Conservation (phyloP, 2,113 vertebrate species). For the Nyctereutes procyonoides region DNA sequence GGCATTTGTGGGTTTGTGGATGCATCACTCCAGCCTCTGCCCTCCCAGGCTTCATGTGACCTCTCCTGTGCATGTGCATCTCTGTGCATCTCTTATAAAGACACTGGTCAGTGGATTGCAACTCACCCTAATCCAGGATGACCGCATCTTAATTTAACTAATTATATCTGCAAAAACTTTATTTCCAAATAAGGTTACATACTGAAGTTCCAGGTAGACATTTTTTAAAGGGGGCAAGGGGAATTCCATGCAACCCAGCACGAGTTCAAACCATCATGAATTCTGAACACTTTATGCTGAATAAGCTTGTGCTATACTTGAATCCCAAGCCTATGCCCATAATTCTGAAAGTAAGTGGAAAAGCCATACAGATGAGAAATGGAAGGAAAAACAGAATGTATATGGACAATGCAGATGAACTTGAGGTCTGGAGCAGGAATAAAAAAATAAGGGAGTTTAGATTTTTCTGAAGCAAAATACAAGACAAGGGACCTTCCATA, state of each 20-base stretch:
- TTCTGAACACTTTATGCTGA: not conserved
- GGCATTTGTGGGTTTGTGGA: not conserved
- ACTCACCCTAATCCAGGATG: not conserved
- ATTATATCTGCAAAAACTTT: not conserved
- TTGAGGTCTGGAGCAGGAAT: not conserved
- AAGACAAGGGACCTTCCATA: not conserved
- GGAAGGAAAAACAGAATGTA: not conserved
- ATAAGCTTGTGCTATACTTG: not conserved
- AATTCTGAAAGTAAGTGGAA: not conserved
- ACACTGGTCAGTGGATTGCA: not conserved
- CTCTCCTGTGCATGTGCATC: not conserved
- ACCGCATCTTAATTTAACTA: not conserved
- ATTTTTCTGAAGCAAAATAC: slow-evolving; percentile 21
- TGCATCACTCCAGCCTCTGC: no score
- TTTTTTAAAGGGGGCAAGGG: fast-evolving
- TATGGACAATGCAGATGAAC: not conserved
- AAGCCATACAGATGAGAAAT: not conserved
- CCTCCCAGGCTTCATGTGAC: not conserved
- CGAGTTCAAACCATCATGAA: not conserved
- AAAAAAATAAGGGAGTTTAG: not conserved
- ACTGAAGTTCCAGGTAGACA: not conserved
- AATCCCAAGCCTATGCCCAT: not conserved
- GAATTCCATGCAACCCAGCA: not conserved
- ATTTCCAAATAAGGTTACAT: not conserved
- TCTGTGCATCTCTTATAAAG: not conserved